Evolutionary conservation across 23 tunicate species (phyloP), one percentile per base, ranked within the genome.

Genomic region (Corella eumyota): DNA sequence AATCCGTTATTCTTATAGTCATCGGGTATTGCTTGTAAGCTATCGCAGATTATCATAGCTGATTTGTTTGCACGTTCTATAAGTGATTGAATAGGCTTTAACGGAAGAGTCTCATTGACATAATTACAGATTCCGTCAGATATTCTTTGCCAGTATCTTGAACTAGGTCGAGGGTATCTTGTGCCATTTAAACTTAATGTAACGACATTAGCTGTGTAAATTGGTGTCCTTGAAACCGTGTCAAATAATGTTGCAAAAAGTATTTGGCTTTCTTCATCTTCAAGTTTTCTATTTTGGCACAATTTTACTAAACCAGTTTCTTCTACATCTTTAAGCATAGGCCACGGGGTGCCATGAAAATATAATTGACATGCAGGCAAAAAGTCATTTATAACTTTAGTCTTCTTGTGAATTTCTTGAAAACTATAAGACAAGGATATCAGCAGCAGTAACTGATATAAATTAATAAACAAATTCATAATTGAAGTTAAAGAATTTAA

Each of bases 191-290:
- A 57, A 27, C 50, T 29, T 13, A 88, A 46, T 0, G 33, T 46
- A 32, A 88, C 67, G 25, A 20, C 40, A 58, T 78, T 72, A 23
- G 96, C 96, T n/a, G 88, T 46, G 54, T 88, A 88, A 27, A 88
- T 47, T 1, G 96, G 96, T 21, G 73, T 88, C 49, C 90, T 53
- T 25, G 64, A 60, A 11, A 29, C 37, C 13, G 72, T 68, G 37
- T 62, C 79, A 36, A 63, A 88, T 0, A 88, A 34, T 0, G 88
- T 79, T 1, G 96, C 96, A 73, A 53, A 79, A 45, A 67, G 50
- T 7, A 64, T 15, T 34, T 45, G 68, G 38, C 68, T 74, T 21
- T 9, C 30, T 26, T 15, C 9, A 28, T 50, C 34, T 25, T 40
- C 36, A 17, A 44, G 58, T 19, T 21, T 50, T 53, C 68, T 68